Evolutionary conservation across 2,797 vertebrate genomes (phyloP), one percentile per base, ranked within the genome.

Genomic region (Australoheros facetus): DNA sequence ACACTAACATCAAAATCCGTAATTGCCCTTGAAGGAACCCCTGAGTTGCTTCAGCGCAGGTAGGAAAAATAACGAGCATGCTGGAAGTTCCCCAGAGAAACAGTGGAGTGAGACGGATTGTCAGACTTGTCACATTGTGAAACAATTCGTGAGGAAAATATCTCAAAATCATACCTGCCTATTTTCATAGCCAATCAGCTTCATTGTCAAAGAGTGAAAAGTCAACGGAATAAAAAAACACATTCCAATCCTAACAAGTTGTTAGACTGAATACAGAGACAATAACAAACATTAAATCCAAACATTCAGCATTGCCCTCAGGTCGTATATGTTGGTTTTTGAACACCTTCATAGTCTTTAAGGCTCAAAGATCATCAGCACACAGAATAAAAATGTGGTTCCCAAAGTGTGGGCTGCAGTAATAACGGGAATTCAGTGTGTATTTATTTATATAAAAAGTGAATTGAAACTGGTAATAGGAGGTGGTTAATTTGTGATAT

Each of bases 161-260:
- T 59, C n/a, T 62, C 45, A 37, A 58, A 88, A 87, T 85, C 73
- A 78, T 55, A 88, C 73, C 85, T 83, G 77, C 80, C 73, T 82
- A 75, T 83, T 81, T 88, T 89, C 83, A 84, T 79, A 79, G 55
- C 51, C 85, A 85, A 78, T 89, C 81, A 84, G 56, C 23, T 53
- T 89, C 58, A 84, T 48, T 84, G 86, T 84, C 77, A 75, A 56
- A 51, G 71, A 34, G 14, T 11, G 45, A 60, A 48, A 76, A 62
- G 69, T 80, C 32, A 62, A 71, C 19, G 4, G 59, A 72, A 74
- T 16, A 37, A 79, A 66, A 16, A 6, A 11, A 17, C 45, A 74
- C 12, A 28, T 62, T 9, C 17, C 58, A 23, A 54, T 77, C n/a
- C 32, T 17, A 54, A 79, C 13, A 32, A 88, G 26, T 10, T 14